Evolutionary conservation across 2,888 invertebrate species (phyloP), one percentile per base, ranked within the genome.

Genomic region (Neria commutata): DNA sequence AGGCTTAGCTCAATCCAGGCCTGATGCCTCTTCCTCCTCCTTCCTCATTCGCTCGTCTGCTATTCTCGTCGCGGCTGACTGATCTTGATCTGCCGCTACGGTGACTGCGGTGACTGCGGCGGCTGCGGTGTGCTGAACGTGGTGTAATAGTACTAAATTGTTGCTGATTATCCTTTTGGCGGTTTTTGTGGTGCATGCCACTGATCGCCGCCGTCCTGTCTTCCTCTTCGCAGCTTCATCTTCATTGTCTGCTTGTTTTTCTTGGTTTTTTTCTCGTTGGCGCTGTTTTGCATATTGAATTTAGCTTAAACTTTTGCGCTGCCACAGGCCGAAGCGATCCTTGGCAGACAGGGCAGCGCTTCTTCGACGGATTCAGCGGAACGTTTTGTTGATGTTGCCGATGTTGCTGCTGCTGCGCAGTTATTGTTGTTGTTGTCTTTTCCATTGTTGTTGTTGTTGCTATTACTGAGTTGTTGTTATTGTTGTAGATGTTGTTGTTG

Each of bases 101-200:
- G 56, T 50, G 52, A 47, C 53, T 51, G 57, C 58, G 63, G 55
- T 56, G 62, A 23, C 50, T 51, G 46, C 56, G 56, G 47, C 49
- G 17, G 19, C 24, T 45, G 45, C 58, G 10, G n/a, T 21, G 46
- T 19, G 46, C 17, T 60, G 60, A 54, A 61, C 63, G 52, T 62
- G 64, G 79, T 78, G 77, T 78, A 79, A 79, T 79, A 78, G 78
- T 77, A 79, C 76, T 78, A 79, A 79, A 79, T 79, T 79, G 78
- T 79, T 78, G 76, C 78, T 79, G 78, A 79, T 79, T 79, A 79
- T 79, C 71, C 71, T 71, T 72, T 72, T 69, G 72, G 69, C 69
- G 72, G 72, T 72, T 71, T 71, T 71, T 72, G 37, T n/a, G n/a
- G n/a, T n/a, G n/a, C n/a, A n/a, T n/a, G n/a, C n/a, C n/a, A n/a